Evolutionary conservation across 2,797 vertebrate genomes (phyloP).

Genomic region (Mallotus villosus): DNA sequence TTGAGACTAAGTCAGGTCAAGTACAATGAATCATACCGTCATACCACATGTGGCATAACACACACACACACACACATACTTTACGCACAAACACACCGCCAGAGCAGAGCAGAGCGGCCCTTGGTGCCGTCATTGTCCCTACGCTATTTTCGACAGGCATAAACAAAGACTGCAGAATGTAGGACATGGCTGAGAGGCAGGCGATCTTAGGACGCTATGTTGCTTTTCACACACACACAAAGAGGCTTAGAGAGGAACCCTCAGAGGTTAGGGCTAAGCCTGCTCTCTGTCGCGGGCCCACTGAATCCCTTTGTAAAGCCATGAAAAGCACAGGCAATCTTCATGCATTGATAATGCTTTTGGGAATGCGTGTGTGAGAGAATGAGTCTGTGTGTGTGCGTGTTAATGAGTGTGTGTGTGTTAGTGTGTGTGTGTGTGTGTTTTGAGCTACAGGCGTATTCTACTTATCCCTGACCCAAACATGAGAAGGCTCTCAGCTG

Average conservation of each 20-base stretch:
- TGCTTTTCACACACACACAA: constrained; percentile 58
- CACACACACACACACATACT: neutral
- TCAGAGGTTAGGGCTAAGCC: neutral
- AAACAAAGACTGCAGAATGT: constrained; percentile 41
- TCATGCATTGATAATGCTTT: constrained; percentile 1
- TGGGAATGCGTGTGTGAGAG: neutral
- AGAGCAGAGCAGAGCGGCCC: neutral
- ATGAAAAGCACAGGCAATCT: constrained; percentile 2
- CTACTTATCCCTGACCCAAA: neutral
- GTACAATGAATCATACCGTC: too few species aligned
- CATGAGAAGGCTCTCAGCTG: neutral
- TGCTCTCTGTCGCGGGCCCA: neutral
- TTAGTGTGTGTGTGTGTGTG: neutral
- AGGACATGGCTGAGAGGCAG: constrained; percentile 39
- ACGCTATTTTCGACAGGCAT: constrained; percentile 27
- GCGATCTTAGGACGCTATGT: constrained; percentile 45
- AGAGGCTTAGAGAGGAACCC: constrained; percentile 10
- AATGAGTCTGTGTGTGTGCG: neutral
- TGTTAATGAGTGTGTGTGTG: neutral
- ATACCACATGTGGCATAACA: neutral
- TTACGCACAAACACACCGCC: neutral
- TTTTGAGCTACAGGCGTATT: neutral
- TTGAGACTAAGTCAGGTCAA: too few species aligned
- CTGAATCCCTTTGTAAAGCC: neutral
- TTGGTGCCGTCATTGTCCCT: neutral